Percentiles rank a stretch among this genome's conserved stretches.
Evolutionary conservation across 2,113 vertebrate genomes (phyloP).

Genomic region (Lasiurus borealis): DNA sequence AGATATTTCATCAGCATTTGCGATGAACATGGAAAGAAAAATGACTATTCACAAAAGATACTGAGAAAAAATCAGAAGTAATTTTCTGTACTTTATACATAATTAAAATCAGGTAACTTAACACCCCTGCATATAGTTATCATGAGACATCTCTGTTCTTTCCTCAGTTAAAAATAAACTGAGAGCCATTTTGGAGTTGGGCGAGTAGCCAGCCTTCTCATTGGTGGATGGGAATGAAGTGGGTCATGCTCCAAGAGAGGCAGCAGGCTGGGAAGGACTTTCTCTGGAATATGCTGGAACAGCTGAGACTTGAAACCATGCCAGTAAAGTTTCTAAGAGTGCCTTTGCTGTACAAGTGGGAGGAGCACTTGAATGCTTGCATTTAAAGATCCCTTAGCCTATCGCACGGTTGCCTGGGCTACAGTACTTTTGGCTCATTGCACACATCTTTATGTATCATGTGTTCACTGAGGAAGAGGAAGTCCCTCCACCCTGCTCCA

Average conservation of each 20-base stretch:
- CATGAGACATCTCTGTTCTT: constrained; percentile 55
- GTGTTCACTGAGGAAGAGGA: neutral
- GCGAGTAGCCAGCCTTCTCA: neutral
- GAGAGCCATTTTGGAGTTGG: constrained; percentile 16
- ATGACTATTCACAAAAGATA: constrained; percentile 12
- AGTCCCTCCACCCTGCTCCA: rapidly evolving
- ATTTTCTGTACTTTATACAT: constrained; percentile 42
- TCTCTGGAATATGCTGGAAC: neutral
- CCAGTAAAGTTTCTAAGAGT: neutral
- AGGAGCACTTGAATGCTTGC: neutral
- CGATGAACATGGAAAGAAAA: neutral
- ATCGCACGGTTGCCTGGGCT: neutral
- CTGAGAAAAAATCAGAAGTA: neutral
- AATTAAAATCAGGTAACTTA: constrained; percentile 46
- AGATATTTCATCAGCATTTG: neutral
- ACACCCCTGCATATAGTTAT: constrained; percentile 39
- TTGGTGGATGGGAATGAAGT: constrained; percentile 20
- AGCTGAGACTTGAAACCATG: neutral
- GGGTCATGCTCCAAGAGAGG: neutral
- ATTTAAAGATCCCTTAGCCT: neutral
- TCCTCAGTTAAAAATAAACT: constrained; percentile 63
- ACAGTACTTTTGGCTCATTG: neutral
- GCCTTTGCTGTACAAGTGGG: neutral
- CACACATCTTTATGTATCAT: neutral
- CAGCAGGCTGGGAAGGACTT: neutral